Conservation (phyloP, 2,113 vertebrate genomes). For the Menidia beryllina region DNA sequence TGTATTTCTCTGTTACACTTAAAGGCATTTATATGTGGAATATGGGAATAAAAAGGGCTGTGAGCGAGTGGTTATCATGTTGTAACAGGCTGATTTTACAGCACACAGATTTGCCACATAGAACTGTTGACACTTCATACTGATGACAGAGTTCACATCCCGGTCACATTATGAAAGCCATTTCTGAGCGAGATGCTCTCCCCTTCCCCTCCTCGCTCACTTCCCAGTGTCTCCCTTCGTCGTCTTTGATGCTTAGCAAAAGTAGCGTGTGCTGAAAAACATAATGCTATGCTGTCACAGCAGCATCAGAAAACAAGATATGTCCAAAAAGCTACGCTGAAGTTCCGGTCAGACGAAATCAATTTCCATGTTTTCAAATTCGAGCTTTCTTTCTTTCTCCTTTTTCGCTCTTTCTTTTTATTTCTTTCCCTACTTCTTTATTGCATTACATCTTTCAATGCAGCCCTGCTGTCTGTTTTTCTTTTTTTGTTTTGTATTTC, state of each 20-base stretch:
- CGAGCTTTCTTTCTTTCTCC: not conserved
- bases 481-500: not conserved
- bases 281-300: slow-evolving; percentile 26
- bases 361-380: not conserved
- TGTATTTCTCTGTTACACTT: not conserved
- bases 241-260: slow-evolving; percentile 58
- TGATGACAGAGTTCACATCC: slow-evolving; percentile 63
- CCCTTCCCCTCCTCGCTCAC: slow-evolving; percentile 1
- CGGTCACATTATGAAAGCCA: slow-evolving; percentile 62
- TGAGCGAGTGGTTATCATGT: slow-evolving; percentile 14
- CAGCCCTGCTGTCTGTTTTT: not conserved
- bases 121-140: slow-evolving; percentile 13
- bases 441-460: not conserved
- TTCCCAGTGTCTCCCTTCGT: slow-evolving; percentile 4
- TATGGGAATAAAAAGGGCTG: not conserved
- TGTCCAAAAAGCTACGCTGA: not conserved
- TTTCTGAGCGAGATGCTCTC: slow-evolving; percentile 28
- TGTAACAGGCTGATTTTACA: slow-evolving; percentile 16
- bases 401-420: too few species aligned
- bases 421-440: not conserved
- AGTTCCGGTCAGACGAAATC: not conserved
- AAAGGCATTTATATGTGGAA: not conserved
- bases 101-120: not conserved
- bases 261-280: slow-evolving; percentile 21
- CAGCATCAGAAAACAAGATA: slow-evolving; percentile 19